Evolutionary conservation across 2,113 vertebrate genomes (phyloP).

Genomic region (Condylura cristata): DNA sequence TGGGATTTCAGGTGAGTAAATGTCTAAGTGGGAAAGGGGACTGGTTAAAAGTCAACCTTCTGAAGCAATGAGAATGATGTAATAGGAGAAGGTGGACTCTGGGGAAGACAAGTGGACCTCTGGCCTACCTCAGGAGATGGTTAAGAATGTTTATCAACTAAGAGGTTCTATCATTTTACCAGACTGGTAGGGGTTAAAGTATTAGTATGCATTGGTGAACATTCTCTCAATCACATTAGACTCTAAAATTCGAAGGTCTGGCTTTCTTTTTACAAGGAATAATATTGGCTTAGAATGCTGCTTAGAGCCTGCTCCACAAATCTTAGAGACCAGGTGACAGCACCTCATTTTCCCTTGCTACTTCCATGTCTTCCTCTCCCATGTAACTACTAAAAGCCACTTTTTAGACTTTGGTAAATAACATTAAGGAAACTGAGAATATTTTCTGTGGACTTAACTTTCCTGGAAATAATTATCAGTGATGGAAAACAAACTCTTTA

Average conservation of each 20-base stretch:
- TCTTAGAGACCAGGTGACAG: constrained; percentile 43
- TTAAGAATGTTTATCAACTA: neutral
- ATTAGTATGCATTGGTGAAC: constrained; percentile 42
- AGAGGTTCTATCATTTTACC: neutral
- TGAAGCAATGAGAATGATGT: constrained; percentile 43
- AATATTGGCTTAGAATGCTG: constrained; percentile 61
- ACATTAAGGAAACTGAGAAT: constrained; percentile 59
- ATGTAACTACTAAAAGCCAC: constrained; percentile 60
- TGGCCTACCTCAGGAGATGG: neutral
- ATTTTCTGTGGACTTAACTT: constrained; percentile 70
- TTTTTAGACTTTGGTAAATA: constrained; percentile 68
- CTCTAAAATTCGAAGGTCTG: constrained; percentile 54
- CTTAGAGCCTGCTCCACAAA: constrained; percentile 21
- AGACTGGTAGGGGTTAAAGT: neutral
- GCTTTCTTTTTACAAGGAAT: constrained; percentile 61
- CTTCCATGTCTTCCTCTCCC: constrained; percentile 3
- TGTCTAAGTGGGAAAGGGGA: neutral
- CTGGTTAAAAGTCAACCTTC: constrained; percentile 32
- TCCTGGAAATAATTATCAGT: constrained; percentile 74
- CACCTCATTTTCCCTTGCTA: constrained; percentile 56
- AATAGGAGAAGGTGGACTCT: neutral
- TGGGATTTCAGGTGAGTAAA: constrained; percentile 40
- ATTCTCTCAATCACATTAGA: constrained; percentile 54
- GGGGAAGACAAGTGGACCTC: neutral
- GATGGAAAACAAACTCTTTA: constrained; percentile 64